Conservation (phyloP, 2,888 invertebrate species). For the Hirudinaria manillensis region DNA sequence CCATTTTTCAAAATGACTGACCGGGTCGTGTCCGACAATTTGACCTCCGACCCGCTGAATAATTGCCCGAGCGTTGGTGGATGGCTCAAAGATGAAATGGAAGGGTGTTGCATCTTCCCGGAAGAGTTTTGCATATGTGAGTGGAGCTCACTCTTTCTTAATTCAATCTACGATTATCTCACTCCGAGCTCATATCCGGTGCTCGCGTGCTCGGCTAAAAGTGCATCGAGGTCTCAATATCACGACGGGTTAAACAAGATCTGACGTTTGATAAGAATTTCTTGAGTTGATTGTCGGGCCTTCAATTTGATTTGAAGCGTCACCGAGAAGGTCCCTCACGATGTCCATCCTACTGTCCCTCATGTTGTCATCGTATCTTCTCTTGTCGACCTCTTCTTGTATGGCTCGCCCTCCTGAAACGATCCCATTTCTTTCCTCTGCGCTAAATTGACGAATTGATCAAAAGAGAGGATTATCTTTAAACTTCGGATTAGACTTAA, state of each 20-base stretch:
- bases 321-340: too few species aligned
- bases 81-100: background rate
- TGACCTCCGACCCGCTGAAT: background rate
- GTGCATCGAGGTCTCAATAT: conserved; percentile 1
- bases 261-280: conserved; percentile 13
- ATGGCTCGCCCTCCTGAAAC: too few species aligned
- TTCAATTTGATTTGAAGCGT: conserved; percentile 8
- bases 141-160: background rate
- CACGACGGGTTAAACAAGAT: background rate
- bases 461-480: conserved; percentile 22
- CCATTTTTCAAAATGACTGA: conserved; percentile 9
- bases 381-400: too few species aligned
- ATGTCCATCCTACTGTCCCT: too few species aligned
- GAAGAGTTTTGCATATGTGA: conserved; percentile 8
- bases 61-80: background rate
- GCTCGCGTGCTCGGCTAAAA: background rate
- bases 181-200: conserved; percentile 1
- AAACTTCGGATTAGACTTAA: conserved; percentile 25
- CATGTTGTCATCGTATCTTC: too few species aligned
- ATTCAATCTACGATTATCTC: conserved; percentile 16
- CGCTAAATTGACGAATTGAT: conserved; percentile 23
- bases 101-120: too few species aligned
- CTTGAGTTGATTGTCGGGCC: conserved; percentile 2
- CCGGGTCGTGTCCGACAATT: conserved; percentile 11
- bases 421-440: background rate